A percentile compares a stretch with the other conserved stretches of the same genome.
These are phyloP conservation scores for Barypeithes pellucidus DNA, from an alignment of 2,888 invertebrate genomes.

Conservation along the genomic window DNA sequence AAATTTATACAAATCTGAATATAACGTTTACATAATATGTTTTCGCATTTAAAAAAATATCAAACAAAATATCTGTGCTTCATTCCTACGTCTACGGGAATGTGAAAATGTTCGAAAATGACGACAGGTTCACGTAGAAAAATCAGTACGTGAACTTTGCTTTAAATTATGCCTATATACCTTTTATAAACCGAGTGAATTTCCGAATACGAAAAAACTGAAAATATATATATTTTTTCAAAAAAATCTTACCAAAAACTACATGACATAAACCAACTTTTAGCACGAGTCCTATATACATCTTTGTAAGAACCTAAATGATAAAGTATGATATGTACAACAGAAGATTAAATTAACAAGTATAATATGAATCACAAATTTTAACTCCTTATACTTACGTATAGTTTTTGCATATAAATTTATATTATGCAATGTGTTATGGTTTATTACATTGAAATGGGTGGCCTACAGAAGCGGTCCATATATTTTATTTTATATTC, in stretches of 20 bases:
- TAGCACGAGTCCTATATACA: slow-evolving; percentile 12
- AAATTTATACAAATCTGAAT: slow-evolving; percentile 36
- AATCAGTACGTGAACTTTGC: slow-evolving; percentile 21
- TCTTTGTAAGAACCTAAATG: slow-evolving; percentile 1
- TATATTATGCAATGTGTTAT: too few species aligned
- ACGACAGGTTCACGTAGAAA: slow-evolving; percentile 23
- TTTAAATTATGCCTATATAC: not conserved
- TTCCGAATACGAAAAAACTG: not conserved
- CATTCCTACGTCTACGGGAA: slow-evolving; percentile 35
- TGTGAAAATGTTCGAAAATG: slow-evolving; percentile 21
- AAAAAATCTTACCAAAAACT: not conserved
- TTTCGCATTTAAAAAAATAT: slow-evolving; percentile 19
- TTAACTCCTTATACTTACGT: not conserved
- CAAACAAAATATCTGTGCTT: slow-evolving; percentile 32
- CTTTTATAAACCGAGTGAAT: too few species aligned
- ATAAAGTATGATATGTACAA: slow-evolving; percentile 9
- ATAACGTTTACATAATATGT: slow-evolving; percentile 32
- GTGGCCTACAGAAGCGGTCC: too few species aligned
- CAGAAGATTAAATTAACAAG: slow-evolving; percentile 2
- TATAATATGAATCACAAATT: slow-evolving; percentile 23
- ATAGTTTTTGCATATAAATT: too few species aligned
- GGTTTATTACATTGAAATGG: too few species aligned
- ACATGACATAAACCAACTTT: not conserved
- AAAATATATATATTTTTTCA: not conserved
- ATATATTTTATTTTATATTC: too few species aligned